phyloP scores from a whole-genome alignment of 2,888 invertebrate species.

The Drosophila koepferae region DNA sequence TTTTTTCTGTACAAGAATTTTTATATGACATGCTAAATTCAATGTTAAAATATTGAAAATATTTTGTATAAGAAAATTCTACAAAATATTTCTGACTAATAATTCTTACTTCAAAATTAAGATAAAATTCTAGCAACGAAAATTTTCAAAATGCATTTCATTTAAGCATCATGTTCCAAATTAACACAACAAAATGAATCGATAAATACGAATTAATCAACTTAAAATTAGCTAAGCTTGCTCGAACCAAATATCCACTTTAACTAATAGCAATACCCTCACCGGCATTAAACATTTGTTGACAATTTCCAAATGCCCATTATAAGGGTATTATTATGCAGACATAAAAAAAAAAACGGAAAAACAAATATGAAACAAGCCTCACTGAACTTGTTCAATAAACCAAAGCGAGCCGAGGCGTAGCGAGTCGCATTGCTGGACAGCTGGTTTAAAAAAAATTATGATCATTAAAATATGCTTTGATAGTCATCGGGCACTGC shows the following conservation, averaged over 20 bases:
- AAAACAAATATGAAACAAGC: conserved; percentile 40
- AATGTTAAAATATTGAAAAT: too few relatives aligned
- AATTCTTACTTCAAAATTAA: too few relatives aligned
- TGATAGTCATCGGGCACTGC: conserved; percentile 58
- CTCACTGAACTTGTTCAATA: conserved; percentile 58
- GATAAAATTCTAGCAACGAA: too few relatives aligned
- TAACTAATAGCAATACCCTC: background rate
- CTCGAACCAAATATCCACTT: background rate
- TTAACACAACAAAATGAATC: too few relatives aligned
- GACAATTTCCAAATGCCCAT: background rate
- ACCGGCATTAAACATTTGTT: background rate
- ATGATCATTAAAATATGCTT: conserved; percentile 64
- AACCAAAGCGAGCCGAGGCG: conserved; percentile 40
- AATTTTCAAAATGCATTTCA: too few relatives aligned
- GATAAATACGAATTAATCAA: background rate
- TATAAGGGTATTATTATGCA: conserved; percentile 1
- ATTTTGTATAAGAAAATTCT: too few relatives aligned
- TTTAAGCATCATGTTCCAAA: too few relatives aligned
- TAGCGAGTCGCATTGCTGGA: conserved; percentile 30
- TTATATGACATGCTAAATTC: too few relatives aligned
- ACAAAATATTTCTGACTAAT: too few relatives aligned
- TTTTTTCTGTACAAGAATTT: too few relatives aligned
- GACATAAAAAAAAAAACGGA: conserved; percentile 6
- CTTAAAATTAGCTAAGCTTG: background rate
- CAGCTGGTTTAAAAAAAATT: conserved; percentile 29